Percentiles rank a stretch among this genome's conserved stretches.
These are phyloP conservation scores for Mesoligia furuncula DNA, from an alignment of 2,888 invertebrate genomes.

Conservation along the genomic window DNA sequence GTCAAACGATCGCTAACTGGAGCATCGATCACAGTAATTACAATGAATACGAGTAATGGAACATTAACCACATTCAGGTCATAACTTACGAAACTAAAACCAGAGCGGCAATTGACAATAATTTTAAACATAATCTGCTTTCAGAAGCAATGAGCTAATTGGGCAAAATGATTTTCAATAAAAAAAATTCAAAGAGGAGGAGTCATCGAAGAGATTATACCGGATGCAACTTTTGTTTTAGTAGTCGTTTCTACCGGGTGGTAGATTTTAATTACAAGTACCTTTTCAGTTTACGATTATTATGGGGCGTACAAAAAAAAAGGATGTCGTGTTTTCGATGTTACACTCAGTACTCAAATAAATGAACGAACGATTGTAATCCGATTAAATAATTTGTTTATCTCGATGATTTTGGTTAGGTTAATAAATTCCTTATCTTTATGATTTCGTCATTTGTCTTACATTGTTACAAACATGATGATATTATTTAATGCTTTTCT, in stretches of 20 bases:
- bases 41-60: conserved; percentile 1
- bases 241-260: neutral
- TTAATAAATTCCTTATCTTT: neutral
- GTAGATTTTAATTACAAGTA: neutral
- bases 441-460: neutral
- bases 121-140: conserved; percentile 3
- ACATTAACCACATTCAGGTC: conserved; percentile 14
- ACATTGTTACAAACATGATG: neutral
- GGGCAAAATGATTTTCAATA: neutral
- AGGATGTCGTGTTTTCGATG: neutral
- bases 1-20: neutral
- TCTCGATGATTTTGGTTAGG: conserved; percentile 2
- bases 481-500: neutral
- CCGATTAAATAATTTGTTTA: conserved; percentile 17
- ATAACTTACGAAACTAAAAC: conserved; percentile 22
- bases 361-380: conserved; percentile 16
- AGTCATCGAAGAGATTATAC: neutral
- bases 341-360: conserved; percentile 17
- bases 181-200: neutral
- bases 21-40: conserved; percentile 16
- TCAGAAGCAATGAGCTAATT: neutral
- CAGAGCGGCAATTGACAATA: neutral
- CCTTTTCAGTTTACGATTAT: conserved; percentile 16
- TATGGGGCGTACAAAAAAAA: neutral
- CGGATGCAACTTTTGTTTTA: neutral